Evolutionary conservation across 2,888 invertebrate species (phyloP), one percentile per base, ranked within the genome.

Genomic region (Ochropacha duplaris): DNA sequence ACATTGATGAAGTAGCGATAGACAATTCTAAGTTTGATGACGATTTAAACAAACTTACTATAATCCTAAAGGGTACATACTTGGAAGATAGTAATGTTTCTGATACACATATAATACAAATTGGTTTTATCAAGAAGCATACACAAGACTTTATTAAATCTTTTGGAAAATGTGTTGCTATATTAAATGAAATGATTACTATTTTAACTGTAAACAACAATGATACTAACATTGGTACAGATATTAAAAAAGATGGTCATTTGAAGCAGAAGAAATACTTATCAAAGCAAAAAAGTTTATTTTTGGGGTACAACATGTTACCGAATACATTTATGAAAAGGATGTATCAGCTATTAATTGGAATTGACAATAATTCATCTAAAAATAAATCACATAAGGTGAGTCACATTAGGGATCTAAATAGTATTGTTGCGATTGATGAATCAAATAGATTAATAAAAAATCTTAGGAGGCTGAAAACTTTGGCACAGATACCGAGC

Each of bases 241-340:
- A 44, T 4, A 16, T 54, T 0, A 50, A 58, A 62, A 49, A 39
- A 65, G 61, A 50, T 31, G 54, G 0, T 54, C 52, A 49, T 19
- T 19, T 44, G 56, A 8, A 59, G 51, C 9, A 68, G 68, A 0
- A 57, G 60, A 2, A 62, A 74, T 55, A 70, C 74, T 68, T 86
- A n/a, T 59, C 72, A 19, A 80, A 73, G 51, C 62, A 89, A 3
- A 86, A 80, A 68, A 60, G 66, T 22, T 60, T 87, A 4, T 63
- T 90, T 6, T 22, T 76, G 2, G 80, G 71, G 57, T 88, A 87
- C 62, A 85, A 87, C 67, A 61, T 84, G 14, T 57, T 86, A 34
- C 88, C 90, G 63, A 90, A 86, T 58, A 75, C 65, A 12, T 87
- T 90, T 60, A 74, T 90, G 65, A 79, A 72, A 54, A 80, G 74